Percentiles rank a stretch among this genome's conserved stretches.
Evolutionary conservation across 2,113 vertebrate genomes (phyloP).

Genomic region (Verasper variegatus): DNA sequence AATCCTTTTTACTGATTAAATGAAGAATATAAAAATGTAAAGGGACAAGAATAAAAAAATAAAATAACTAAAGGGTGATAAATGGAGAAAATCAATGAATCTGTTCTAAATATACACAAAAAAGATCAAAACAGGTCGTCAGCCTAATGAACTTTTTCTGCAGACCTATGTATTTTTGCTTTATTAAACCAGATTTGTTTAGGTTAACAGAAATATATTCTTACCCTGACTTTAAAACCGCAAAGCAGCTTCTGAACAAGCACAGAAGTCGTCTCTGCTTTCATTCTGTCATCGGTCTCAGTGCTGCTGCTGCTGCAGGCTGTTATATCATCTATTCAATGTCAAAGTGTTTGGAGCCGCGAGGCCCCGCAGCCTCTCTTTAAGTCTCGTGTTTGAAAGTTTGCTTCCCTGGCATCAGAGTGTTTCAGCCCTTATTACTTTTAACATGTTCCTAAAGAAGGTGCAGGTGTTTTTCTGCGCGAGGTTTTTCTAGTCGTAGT

Average conservation of each 20-base stretch:
- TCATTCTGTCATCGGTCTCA: conserved; percentile 26
- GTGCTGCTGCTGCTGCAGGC: conserved; percentile 60
- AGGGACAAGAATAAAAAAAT: neutral
- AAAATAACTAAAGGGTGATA: neutral
- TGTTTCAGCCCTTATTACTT: conserved; percentile 62
- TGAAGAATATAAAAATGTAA: neutral
- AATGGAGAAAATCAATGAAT: neutral
- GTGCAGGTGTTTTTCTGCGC: conserved; percentile 70
- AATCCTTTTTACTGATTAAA: neutral
- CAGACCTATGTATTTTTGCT: neutral
- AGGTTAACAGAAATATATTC: conserved; percentile 14
- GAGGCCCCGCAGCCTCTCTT: conserved; percentile 41
- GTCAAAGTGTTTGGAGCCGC: conserved; percentile 50
- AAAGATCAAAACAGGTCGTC: no score
- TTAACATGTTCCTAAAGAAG: conserved; percentile 42
- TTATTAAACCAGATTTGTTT: conserved; percentile 18
- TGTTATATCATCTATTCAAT: conserved; percentile 38
- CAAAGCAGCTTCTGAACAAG: conserved; percentile 32
- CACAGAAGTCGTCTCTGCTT: conserved; percentile 17
- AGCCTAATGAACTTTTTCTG: no score
- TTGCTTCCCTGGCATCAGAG: conserved; percentile 61
- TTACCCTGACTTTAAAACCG: neutral
- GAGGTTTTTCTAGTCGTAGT: conserved; percentile 55
- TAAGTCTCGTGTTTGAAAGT: conserved; percentile 31
- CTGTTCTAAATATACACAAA: no score